Percentiles rank a stretch among this genome's conserved stretches.
Evolutionary conservation across 2,797 vertebrate genomes (phyloP).

Genomic region (Fringilla coelebs): DNA sequence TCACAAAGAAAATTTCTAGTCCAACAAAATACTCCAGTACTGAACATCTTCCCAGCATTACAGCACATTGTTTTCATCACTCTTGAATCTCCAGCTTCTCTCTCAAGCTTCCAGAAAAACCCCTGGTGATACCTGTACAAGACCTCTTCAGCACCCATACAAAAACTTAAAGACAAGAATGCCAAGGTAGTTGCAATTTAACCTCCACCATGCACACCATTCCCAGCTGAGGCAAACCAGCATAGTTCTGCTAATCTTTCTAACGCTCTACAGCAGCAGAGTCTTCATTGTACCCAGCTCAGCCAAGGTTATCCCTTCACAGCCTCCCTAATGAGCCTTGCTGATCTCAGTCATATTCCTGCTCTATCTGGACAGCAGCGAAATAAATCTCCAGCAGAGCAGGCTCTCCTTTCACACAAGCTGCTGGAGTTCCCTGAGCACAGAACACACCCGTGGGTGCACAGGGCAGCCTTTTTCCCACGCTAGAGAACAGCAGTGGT

Average conservation of each 20-base stretch:
- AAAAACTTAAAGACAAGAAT: neutral
- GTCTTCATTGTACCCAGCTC: neutral
- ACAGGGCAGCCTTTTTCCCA: neutral
- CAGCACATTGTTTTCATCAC: neutral
- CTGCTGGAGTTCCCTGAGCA: neutral
- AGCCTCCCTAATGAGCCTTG: neutral
- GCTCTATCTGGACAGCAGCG: neutral
- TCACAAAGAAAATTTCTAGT: neutral
- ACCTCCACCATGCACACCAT: neutral
- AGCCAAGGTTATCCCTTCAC: neutral
- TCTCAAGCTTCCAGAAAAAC: neutral
- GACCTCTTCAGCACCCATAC: neutral
- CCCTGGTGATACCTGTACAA: neutral
- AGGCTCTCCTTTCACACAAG: neutral
- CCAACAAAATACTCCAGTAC: neutral
- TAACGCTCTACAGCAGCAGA: accelerated
- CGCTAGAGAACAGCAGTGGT: neutral
- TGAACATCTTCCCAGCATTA: neutral
- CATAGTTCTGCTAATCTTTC: neutral
- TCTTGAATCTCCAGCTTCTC: neutral
- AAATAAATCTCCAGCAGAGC: neutral
- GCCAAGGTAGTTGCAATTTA: neutral
- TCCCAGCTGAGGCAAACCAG: neutral
- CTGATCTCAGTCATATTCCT: neutral
- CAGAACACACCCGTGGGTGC: neutral